Evolutionary conservation across 2,797 vertebrate species (phyloP), one percentile per base, ranked within the genome.

Genomic region (Glyptemys insculpta): DNA sequence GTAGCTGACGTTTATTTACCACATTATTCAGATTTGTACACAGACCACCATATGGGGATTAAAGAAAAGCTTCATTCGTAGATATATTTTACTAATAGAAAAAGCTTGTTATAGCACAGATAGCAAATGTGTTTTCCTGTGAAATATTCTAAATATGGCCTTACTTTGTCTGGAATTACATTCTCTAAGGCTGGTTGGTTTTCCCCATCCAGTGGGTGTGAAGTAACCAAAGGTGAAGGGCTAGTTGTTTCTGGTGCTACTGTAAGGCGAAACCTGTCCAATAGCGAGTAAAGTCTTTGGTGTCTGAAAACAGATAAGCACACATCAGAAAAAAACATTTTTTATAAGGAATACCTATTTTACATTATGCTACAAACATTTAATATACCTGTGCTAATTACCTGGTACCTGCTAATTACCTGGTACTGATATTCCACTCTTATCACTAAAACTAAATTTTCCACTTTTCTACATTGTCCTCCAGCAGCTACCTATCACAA

Each of bases 281-380:
- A 98, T 98, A 99, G 99, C 15, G 99, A 99, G 98, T 99, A 99
- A 92, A 99, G 99, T 98, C 99, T 98, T 98, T 99, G 99, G 98
- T 99, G 99, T 95, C 99, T 99, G 97, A 47, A 96, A 98, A 37
- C 4, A 90, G 74, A 95, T 53, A 44, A 88, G 93, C 50, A 95
- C 34, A 95, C 34, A 95, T 4, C 53, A 37, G 72, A 72, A 7
- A 7, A n/a, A n/a, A n/a, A n/a, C n/a, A n/a, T 59, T 59, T 59
- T 31, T 14, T 15, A 59, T 31, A 31, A 31, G 14, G 29, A 59
- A 59, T 31, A 31, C 12, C 29, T 59, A 31, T 59, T 29, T 59
- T 31, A 34, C 12, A 59, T 59, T 59, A 59, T 31, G 12, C 57
- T 29, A 59, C 57, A 14, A 59, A 59, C 29, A 34, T 59, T 59